Percentiles rank a stretch among this genome's conserved stretches.
Evolutionary conservation across 1,140 invertebrate species (phyloP).

Genomic region (Campodea augens): DNA sequence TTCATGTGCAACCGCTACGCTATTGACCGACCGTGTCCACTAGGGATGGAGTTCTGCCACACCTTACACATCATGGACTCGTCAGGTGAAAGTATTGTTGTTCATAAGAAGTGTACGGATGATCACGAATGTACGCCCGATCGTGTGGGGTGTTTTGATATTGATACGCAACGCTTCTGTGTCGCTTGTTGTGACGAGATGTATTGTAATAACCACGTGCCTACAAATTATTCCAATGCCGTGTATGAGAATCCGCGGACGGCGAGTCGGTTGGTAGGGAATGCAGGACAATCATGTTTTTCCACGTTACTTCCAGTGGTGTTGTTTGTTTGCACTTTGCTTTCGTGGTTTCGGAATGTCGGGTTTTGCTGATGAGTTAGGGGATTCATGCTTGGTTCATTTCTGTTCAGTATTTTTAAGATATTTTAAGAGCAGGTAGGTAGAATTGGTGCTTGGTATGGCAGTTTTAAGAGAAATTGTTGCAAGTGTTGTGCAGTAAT

Average conservation of each 20-base stretch:
- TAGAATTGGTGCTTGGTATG: too few species aligned
- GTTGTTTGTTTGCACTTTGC: too few species aligned
- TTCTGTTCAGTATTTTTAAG: too few species aligned
- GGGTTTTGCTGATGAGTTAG: too few species aligned
- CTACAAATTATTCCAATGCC: slow-evolving; percentile 27
- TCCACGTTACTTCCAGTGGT: too few species aligned
- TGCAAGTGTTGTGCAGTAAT: too few species aligned
- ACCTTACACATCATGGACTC: slow-evolving; percentile 43
- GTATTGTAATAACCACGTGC: slow-evolving; percentile 41
- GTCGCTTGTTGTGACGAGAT: slow-evolving; percentile 43
- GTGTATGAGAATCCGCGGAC: slow-evolving; percentile 8
- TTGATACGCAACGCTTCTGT: slow-evolving; percentile 42
- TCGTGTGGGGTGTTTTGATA: slow-evolving; percentile 37
- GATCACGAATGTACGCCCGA: slow-evolving; percentile 35
- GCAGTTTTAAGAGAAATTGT: too few species aligned
- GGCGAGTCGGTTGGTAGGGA: neutral
- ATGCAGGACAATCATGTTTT: too few species aligned
- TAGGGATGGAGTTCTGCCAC: slow-evolving; percentile 29
- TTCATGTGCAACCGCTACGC: slow-evolving; percentile 40
- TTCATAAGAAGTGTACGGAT: slow-evolving; percentile 41
- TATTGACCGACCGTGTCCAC: slow-evolving; percentile 38
- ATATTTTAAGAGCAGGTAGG: too few species aligned
- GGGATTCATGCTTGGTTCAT: too few species aligned
- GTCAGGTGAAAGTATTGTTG: slow-evolving; percentile 36
- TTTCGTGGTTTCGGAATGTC: too few species aligned